These are phyloP conservation scores for Macroramphosus scolopax DNA, from an alignment of 2,797 vertebrate species.

Conservation along the genomic window DNA sequence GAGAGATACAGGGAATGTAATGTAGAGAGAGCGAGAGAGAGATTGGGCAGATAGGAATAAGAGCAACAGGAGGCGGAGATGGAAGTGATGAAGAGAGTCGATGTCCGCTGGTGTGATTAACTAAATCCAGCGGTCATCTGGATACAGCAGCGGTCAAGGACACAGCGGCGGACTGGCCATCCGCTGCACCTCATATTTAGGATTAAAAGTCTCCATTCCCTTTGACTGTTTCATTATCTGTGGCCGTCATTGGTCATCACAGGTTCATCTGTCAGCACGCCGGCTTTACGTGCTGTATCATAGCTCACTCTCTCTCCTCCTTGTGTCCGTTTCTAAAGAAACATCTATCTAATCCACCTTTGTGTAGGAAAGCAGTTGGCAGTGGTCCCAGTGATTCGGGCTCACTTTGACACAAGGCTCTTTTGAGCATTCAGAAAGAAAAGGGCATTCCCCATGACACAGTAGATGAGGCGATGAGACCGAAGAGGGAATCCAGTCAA, in stretches of 20 bases:
- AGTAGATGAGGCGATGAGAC: constrained; percentile 34
- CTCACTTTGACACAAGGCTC: constrained; percentile 18
- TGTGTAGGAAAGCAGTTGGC: constrained; percentile 16
- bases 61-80: constrained; percentile 19
- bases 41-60: constrained; percentile 28
- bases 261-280: constrained; percentile 6
- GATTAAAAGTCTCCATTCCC: constrained; percentile 45
- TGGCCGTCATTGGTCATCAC: constrained; percentile 7
- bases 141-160: constrained; percentile 52
- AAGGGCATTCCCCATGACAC: background rate
- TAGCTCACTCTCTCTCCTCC: background rate
- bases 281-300: constrained; percentile 8
- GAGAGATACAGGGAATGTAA: constrained; percentile 33
- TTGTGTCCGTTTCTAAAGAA: background rate
- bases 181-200: constrained; percentile 44
- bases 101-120: constrained; percentile 43
- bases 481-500: constrained; percentile 45
- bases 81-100: constrained; percentile 42
- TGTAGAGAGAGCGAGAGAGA: constrained; percentile 13
- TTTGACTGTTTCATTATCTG: constrained; percentile 33
- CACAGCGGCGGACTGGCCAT: constrained; percentile 11
- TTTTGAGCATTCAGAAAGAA: constrained; percentile 51
- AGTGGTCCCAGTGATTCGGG: background rate
- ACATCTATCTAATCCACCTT: constrained; percentile 6
- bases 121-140: constrained; percentile 56